These are phyloP conservation scores for Hyperoplus lanceolatus DNA, from an alignment of 2,797 vertebrate species.

Conservation along the genomic window DNA sequence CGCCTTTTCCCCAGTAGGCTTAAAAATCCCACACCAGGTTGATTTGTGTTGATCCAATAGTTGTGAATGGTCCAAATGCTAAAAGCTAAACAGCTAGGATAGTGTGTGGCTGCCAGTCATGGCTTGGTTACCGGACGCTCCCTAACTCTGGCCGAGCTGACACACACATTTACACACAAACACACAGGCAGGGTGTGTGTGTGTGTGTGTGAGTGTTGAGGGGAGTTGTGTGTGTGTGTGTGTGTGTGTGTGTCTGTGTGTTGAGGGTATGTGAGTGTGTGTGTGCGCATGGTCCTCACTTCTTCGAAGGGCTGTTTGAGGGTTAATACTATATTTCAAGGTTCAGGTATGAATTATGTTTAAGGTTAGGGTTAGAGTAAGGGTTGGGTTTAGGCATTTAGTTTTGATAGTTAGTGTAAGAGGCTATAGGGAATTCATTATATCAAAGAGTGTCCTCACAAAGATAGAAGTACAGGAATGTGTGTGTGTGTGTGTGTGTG, in stretches of 20 bases:
- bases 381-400: no score
- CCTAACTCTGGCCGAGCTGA: conserved; percentile 53
- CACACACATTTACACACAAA: conserved; percentile 67
- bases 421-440: no score
- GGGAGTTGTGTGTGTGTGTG: not conserved
- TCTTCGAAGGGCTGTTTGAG: no score
- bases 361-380: no score
- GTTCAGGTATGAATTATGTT: no score
- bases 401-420: no score
- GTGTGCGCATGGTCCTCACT: no score
- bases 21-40: conserved; percentile 4
- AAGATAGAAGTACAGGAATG: not conserved
- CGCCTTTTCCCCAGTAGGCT: conserved; percentile 36
- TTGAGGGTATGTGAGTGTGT: no score
- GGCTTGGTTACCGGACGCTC: conserved; percentile 44
- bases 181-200: conserved; percentile 18
- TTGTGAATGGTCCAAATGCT: conserved; percentile 44
- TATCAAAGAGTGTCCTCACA: no score
- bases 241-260: not conserved
- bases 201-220: conserved; percentile 22
- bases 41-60: conserved; percentile 68
- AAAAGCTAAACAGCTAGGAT: conserved; percentile 46
- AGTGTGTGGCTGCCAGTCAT: conserved; percentile 54
- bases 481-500: no score
- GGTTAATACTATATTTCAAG: no score